These are phyloP conservation scores for Eumeta japonica DNA, from an alignment of 1,140 invertebrate genomes.

Conservation along the genomic window DNA sequence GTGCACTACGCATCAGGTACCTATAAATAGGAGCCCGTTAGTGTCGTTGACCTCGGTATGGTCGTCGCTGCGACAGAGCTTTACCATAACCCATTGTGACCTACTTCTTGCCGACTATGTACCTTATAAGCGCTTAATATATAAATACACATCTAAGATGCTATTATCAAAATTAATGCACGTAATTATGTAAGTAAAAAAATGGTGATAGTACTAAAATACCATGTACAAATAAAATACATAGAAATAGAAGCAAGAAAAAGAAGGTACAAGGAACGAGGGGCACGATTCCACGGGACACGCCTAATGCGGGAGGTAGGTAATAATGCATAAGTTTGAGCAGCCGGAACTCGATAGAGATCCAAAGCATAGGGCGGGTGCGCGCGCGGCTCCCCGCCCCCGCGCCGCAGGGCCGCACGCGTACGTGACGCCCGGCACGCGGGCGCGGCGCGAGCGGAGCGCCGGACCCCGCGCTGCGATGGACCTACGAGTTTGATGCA, in stretches of 20 bases:
- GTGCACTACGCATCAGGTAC: conserved; percentile 52
- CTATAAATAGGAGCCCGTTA: conserved; percentile 55
- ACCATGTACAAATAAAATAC: neutral
- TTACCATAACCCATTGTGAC: conserved; percentile 19
- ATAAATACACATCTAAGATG: too few species aligned
- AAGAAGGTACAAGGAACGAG: neutral
- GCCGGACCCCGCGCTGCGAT: conserved; percentile 34
- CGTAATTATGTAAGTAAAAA: too few species aligned
- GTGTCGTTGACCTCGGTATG: conserved; percentile 48
- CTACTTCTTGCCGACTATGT: too few species aligned
- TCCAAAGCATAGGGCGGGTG: conserved; percentile 17
- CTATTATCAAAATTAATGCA: too few species aligned
- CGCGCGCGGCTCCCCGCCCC: conserved; percentile 34
- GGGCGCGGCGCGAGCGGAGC: conserved; percentile 15
- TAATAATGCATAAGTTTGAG: conserved; percentile 48
- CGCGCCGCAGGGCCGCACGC: conserved; percentile 23
- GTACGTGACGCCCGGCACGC: conserved; percentile 40
- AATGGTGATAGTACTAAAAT: too few species aligned
- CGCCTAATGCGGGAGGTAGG: neutral
- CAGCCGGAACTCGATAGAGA: conserved; percentile 35
- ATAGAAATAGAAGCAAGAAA: neutral
- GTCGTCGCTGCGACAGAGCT: conserved; percentile 25
- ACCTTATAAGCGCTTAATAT: too few species aligned
- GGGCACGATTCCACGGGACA: neutral
- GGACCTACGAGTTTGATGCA: conserved; percentile 31